Base-by-base conservation (phyloP, 2,113 vertebrate genomes). In the Pluvialis apricaria region DNA sequence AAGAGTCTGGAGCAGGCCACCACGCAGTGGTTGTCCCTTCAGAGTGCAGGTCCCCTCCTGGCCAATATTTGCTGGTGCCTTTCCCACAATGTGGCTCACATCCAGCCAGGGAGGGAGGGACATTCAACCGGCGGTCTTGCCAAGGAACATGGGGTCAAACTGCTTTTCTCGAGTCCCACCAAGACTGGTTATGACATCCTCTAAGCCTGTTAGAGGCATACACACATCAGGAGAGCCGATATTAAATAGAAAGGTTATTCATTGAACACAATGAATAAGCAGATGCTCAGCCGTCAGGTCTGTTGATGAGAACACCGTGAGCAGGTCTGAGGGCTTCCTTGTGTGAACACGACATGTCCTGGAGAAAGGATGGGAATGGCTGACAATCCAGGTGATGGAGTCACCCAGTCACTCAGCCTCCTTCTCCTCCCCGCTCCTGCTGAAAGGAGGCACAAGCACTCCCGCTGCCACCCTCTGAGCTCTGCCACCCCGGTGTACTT, bases 51-150 rank as follows among this genome's bases (percentile, higher is more conserved):
- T 55, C 5, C 5, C 22, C 26, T 9, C 18, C 5, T 2, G 4
- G 40, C 17, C 14, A 8, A 26, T 22, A 5, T 49, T 69, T 40
- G 31, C 58, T n/a, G 29, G 49, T 77, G 29, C n/a, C 32, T 5
- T 49, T 81, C 40, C 60, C 40, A 70, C 52, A 70, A 21, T 8
- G 24, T 25, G 55, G 45, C 57, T 64, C 55, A 16, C 17, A 32
- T 15, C 49, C 42, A 66, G 1, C 20, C 25, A 36, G 22, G 29
- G 47, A 68, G 7, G 25, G 54, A 88, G 45, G 32, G 36, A 75
- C 40, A 36, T n/a, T 47, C 57, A 45, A 2, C 26, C 0, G 0
- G 5, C 1, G 0, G 0, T 31, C 42, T 45, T 36, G 3, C 10
- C 22, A 28, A 2, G 3, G 75, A 79, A 20, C 26, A 21, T 15